Evolutionary conservation across 2,113 vertebrate species (phyloP).

Genomic region (Sinocyclocheilus rhinocerous): DNA sequence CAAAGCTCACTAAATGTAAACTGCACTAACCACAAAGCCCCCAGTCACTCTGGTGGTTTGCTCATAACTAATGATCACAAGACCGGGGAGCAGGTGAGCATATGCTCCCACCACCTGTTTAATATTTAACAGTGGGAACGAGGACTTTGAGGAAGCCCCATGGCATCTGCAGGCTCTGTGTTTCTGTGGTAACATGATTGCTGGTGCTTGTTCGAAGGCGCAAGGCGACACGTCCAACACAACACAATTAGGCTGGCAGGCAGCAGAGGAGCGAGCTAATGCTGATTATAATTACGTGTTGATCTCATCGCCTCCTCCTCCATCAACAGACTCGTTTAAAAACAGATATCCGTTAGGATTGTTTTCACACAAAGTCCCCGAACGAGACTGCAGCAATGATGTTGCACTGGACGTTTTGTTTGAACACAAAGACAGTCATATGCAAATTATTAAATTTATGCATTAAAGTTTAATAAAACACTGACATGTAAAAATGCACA

Average conservation of each 20-base stretch:
- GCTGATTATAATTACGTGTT: conserved; percentile 64
- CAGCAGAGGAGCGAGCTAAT: conserved; percentile 58
- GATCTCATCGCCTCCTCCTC: conserved; percentile 59
- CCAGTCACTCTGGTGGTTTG: conserved; percentile 38
- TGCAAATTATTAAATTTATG: background rate
- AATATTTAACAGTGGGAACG: conserved; percentile 57
- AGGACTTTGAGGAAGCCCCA: conserved; percentile 29
- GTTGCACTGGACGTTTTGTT: conserved; percentile 16
- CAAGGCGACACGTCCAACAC: conserved; percentile 54
- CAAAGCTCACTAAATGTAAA: background rate
- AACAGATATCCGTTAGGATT: conserved; percentile 54
- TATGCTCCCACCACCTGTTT: conserved; percentile 60
- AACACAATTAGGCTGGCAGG: conserved; percentile 60
- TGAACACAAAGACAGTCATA: background rate
- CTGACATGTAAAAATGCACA: background rate
- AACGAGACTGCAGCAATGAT: conserved; percentile 31
- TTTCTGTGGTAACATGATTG: conserved; percentile 32
- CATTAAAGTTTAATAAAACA: background rate
- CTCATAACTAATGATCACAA: conserved; percentile 36
- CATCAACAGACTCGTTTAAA: conserved; percentile 54
- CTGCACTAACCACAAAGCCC: conserved; percentile 2
- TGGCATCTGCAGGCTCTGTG: conserved; percentile 31
- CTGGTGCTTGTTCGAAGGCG: conserved; percentile 30
- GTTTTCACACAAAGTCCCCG: conserved; percentile 39
- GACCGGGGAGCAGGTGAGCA: conserved; percentile 41